These are phyloP conservation scores for Coreius guichenoti DNA, from an alignment of 2,797 vertebrate genomes.

Conservation along the genomic window DNA sequence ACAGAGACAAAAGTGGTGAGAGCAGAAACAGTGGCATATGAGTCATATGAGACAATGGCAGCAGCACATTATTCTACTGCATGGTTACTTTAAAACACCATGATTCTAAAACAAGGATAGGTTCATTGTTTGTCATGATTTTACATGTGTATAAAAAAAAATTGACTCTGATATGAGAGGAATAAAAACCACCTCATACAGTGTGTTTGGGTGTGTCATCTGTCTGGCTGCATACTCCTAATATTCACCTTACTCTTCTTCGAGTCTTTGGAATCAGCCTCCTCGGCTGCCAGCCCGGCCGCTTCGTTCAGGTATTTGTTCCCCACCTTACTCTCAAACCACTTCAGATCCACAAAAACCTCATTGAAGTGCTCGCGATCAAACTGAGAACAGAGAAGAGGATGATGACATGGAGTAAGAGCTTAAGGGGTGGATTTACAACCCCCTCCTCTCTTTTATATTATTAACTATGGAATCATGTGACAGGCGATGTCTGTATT, in stretches of 20 bases:
- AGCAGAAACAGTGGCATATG: conserved; percentile 5
- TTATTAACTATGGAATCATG: background rate
- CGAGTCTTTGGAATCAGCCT: conserved; percentile 77
- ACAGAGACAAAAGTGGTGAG: background rate
- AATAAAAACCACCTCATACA: background rate
- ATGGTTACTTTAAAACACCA: background rate
- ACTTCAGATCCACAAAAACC: conserved; percentile 97
- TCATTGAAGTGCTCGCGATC: conserved; percentile 97
- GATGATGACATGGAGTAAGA: background rate
- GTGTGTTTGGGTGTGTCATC: background rate
- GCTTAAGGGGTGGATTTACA: background rate
- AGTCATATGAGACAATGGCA: background rate
- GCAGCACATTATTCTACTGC: background rate
- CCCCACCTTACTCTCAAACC: conserved; percentile 99
- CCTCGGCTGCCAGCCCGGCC: conserved; percentile 91
- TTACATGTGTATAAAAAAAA: background rate
- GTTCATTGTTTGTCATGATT: background rate
- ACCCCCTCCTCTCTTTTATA: background rate
- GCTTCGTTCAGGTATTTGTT: conserved; percentile 98
- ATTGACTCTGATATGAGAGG: background rate
- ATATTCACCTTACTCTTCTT: conserved; percentile 80
- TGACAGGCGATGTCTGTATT: background rate
- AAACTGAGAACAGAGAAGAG: conserved; percentile 80
- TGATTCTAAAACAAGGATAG: background rate
- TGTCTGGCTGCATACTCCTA: background rate